A percentile compares a stretch with the other conserved stretches of the same genome.
Conservation (phyloP, 1,140 invertebrate species). For the Meloidogyne floridensis region DNA sequence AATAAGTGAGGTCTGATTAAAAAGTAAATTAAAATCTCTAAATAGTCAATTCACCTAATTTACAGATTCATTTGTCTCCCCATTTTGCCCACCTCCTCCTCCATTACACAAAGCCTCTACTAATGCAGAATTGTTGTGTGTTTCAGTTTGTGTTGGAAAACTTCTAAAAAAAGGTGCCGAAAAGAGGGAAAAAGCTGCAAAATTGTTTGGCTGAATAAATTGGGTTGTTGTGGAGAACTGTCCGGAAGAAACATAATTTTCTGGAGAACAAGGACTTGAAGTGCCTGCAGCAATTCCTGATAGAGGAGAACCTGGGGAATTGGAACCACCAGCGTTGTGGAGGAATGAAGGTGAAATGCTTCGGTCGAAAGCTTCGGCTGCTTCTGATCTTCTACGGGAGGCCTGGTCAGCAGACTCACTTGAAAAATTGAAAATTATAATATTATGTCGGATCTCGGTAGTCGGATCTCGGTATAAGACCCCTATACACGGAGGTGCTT, state of each 20-base stretch:
- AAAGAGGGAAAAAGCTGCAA: not conserved
- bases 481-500: too few relatives aligned
- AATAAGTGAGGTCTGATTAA: too few relatives aligned
- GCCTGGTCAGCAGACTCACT: conserved; percentile 29
- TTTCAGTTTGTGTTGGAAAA: not conserved
- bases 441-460: too few relatives aligned
- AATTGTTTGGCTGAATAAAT: not conserved
- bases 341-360: not conserved
- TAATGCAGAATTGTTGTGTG: not conserved
- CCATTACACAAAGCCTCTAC: not conserved
- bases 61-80: not conserved
- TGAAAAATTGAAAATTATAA: not conserved
- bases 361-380: not conserved
- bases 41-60: not conserved
- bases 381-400: not conserved
- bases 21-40: too few relatives aligned
- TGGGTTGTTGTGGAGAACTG: too few relatives aligned
- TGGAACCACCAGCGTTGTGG: not conserved
- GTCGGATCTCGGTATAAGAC: too few relatives aligned
- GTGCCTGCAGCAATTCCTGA: not conserved
- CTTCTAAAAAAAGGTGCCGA: not conserved
- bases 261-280: conserved; percentile 1
- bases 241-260: too few relatives aligned
- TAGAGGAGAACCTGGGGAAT: not conserved
- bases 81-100: too few relatives aligned